Percentiles rank a stretch among this genome's conserved stretches.
Conservation (phyloP, 1,140 invertebrate genomes). For the Mycetomoellerius zeteki region DNA sequence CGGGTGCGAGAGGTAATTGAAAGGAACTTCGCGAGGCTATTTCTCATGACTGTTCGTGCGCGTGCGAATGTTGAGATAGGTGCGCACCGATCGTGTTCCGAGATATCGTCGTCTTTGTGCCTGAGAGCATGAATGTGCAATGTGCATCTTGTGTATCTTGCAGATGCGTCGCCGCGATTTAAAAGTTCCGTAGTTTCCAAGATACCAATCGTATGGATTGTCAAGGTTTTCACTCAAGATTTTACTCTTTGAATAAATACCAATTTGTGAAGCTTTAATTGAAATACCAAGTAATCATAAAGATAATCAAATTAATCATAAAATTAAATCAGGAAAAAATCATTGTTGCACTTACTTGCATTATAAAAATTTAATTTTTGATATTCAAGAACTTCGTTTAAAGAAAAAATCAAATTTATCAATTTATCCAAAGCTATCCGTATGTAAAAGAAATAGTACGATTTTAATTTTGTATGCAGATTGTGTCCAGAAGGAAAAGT, state of each 20-base stretch:
- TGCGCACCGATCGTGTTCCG: background rate
- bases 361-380: background rate
- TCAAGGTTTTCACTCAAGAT: no score
- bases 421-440: background rate
- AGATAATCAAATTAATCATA: background rate
- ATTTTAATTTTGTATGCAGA: no score
- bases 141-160: background rate
- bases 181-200: background rate
- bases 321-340: background rate
- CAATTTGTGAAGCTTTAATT: no score
- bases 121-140: background rate
- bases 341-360: background rate
- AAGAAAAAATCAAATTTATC: background rate
- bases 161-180: background rate
- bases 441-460: background rate
- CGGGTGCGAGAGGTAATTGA: constrained; percentile 25
- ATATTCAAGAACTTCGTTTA: background rate
- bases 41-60: background rate
- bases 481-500: no score
- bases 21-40: background rate
- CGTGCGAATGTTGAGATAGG: background rate
- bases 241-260: no score
- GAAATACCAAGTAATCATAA: no score
- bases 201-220: background rate
- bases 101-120: background rate